Conservation (phyloP, 2,113 vertebrate species). For the Trinectes maculatus region DNA sequence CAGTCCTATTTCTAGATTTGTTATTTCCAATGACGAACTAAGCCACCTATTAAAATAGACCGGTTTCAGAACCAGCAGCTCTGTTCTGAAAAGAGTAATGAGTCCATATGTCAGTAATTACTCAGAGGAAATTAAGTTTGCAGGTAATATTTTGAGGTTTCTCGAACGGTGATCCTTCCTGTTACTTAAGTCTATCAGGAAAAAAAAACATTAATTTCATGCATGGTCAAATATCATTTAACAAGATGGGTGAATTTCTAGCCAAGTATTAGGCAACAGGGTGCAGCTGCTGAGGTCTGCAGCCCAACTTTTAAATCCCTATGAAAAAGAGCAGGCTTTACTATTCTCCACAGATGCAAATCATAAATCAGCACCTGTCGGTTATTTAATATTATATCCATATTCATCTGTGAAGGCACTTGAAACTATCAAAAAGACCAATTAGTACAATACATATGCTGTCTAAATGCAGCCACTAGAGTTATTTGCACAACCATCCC, state of each 20-base stretch:
- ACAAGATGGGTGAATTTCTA: neutral
- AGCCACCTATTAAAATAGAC: too few relatives aligned
- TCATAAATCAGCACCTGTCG: conserved; percentile 2
- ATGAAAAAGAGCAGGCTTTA: too few relatives aligned
- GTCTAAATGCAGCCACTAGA: conserved; percentile 7
- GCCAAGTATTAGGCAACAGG: neutral
- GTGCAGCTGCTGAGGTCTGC: neutral
- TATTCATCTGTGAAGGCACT: neutral
- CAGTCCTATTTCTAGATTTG: too few relatives aligned
- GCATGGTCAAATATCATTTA: neutral
- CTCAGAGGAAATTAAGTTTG: conserved; percentile 32
- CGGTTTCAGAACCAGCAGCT: neutral
- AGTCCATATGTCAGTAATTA: conserved; percentile 47
- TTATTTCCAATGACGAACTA: too few relatives aligned
- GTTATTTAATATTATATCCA: neutral
- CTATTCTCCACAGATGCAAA: too few relatives aligned
- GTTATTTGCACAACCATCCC: neutral
- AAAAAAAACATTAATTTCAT: neutral
- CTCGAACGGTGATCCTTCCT: too few relatives aligned
- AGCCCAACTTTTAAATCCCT: too few relatives aligned
- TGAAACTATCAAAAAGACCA: conserved; percentile 27
- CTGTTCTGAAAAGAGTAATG: conserved; percentile 1
- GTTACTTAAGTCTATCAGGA: neutral
- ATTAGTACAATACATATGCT: conserved; percentile 10
- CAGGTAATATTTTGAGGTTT: conserved; percentile 8